These are phyloP conservation scores for Sinelater perroti DNA, from an alignment of 2,888 invertebrate species.

Conservation along the genomic window DNA sequence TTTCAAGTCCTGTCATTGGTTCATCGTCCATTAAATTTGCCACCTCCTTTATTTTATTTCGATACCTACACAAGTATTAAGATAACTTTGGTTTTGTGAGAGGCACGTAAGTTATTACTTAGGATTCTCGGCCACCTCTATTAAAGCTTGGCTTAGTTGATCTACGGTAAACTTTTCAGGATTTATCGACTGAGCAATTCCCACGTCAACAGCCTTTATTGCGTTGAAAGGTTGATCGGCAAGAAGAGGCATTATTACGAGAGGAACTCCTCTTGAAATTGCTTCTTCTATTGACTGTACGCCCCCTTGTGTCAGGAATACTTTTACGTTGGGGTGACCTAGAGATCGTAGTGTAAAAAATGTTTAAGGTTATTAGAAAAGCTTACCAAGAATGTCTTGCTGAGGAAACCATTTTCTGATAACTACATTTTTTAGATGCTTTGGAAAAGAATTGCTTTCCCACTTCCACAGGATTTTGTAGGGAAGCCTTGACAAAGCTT, in stretches of 20 bases:
- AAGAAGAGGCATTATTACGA: conserved; percentile 48
- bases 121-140: conserved; percentile 47
- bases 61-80: background rate
- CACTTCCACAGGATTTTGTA: conserved; percentile 61
- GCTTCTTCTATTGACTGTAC: conserved; percentile 46
- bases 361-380: background rate
- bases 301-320: conserved; percentile 47
- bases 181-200: conserved; percentile 42
- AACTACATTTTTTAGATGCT: conserved; percentile 56
- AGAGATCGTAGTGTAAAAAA: too few relatives aligned
- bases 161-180: conserved; percentile 41
- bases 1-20: conserved; percentile 6
- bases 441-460: conserved; percentile 54
- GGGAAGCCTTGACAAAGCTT: conserved; percentile 56
- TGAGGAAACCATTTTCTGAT: conserved; percentile 62
- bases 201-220: conserved; percentile 41
- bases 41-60: background rate
- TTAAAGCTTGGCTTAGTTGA: conserved; percentile 43
- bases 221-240: conserved; percentile 48
- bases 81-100: too few relatives aligned
- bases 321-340: conserved; percentile 42
- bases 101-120: conserved; percentile 44
- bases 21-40: background rate
- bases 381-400: conserved; percentile 58
- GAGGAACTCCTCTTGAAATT: conserved; percentile 46